A percentile compares a stretch with the other conserved stretches of the same genome.
These are phyloP conservation scores for Mya arenaria DNA, from an alignment of 1,140 invertebrate species.

Conservation along the genomic window DNA sequence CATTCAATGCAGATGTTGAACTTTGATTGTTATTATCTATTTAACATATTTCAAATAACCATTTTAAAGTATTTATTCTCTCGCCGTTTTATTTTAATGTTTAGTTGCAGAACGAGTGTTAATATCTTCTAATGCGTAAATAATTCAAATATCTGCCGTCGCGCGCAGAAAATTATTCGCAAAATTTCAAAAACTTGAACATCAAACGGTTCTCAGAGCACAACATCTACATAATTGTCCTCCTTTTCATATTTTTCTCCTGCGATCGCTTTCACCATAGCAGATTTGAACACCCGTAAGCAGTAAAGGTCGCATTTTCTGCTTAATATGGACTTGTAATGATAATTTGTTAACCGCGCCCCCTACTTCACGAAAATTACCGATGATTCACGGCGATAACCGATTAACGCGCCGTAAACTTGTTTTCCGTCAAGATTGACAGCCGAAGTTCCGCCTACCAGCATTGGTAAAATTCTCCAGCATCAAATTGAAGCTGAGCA, in stretches of 20 bases:
- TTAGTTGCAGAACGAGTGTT: conserved; percentile 4
- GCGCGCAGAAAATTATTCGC: conserved; percentile 36
- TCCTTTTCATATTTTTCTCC: conserved; percentile 28
- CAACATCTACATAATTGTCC: conserved; percentile 54
- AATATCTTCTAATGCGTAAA: conserved; percentile 41
- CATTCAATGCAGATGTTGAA: conserved; percentile 18
- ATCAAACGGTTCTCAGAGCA: conserved; percentile 38
- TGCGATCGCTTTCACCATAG: conserved; percentile 37
- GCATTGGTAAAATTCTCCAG: conserved; percentile 35
- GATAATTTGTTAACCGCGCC: background rate
- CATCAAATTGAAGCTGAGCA: conserved; percentile 38
- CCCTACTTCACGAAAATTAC: background rate
- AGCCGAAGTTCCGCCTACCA: conserved; percentile 12
- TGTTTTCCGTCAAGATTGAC: conserved; percentile 23
- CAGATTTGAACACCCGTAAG: conserved; percentile 30
- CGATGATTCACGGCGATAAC: background rate
- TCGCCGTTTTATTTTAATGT: background rate
- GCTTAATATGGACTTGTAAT: background rate
- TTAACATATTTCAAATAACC: conserved; percentile 5
- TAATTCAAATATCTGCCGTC: conserved; percentile 37
- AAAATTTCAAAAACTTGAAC: conserved; percentile 27
- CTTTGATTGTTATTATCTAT: conserved; percentile 3
- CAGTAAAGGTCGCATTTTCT: background rate
- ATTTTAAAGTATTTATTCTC: background rate
- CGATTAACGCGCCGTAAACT: background rate